phyloP scores from a whole-genome alignment of 2,797 vertebrate species.

The Synanceia verrucosa region DNA sequence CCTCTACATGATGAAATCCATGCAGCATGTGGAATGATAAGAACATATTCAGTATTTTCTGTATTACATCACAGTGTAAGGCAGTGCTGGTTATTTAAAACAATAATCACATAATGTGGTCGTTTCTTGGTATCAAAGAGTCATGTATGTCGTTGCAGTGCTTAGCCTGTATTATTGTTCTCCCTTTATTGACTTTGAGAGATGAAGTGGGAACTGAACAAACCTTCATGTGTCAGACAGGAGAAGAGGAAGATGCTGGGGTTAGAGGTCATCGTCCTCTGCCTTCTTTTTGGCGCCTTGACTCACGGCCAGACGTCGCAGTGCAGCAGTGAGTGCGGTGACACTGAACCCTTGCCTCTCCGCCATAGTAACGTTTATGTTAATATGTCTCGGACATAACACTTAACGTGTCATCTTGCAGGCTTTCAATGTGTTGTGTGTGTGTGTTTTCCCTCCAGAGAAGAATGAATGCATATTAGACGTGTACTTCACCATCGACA shows the following conservation, averaged over 20 bases:
- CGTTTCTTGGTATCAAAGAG: not conserved
- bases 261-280: slow-evolving; percentile 61
- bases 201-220: not conserved
- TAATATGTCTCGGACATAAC: not conserved
- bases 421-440: not conserved
- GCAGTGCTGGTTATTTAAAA: not conserved
- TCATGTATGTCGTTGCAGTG: not conserved
- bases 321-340: slow-evolving; percentile 71
- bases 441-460: slow-evolving; percentile 53
- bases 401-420: not conserved
- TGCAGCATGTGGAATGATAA: not conserved
- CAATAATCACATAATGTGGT: not conserved
- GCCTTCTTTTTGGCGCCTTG: slow-evolving; percentile 71
- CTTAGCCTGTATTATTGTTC: not conserved
- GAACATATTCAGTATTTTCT: not conserved
- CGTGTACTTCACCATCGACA: slow-evolving; percentile 96
- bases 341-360: not conserved
- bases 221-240: slow-evolving; percentile 53
- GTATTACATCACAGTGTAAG: not conserved
- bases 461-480: slow-evolving; percentile 86
- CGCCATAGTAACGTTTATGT: not conserved
- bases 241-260: slow-evolving; percentile 73
- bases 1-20: not conserved
- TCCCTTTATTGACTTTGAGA: not conserved
- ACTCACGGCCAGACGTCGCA: slow-evolving; percentile 40